These are phyloP conservation scores for Emys orbicularis DNA, from an alignment of 2,797 vertebrate genomes.

Conservation along the genomic window DNA sequence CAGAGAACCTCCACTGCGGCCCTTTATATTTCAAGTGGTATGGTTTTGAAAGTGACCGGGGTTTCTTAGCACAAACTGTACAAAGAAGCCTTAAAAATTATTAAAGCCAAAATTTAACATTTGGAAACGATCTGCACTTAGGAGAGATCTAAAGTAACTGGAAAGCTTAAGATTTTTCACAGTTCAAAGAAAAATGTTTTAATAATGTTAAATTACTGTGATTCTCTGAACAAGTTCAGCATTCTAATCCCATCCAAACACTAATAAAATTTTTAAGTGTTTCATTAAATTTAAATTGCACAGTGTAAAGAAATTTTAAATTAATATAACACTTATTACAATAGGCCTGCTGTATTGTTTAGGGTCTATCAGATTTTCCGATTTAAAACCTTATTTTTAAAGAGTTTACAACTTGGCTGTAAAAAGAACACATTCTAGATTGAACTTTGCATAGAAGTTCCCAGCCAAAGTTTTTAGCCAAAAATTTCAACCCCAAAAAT, in stretches of 20 bases:
- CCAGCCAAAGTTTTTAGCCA: conserved; percentile 16
- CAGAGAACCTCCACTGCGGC: neutral
- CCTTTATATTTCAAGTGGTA: neutral
- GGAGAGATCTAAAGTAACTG: conserved; percentile 64
- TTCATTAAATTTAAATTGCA: conserved; percentile 66
- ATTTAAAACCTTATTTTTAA: conserved; percentile 62
- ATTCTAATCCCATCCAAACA: conserved; percentile 55
- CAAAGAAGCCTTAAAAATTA: conserved; percentile 48
- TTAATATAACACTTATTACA: conserved; percentile 56
- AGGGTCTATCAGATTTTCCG: conserved; percentile 50
- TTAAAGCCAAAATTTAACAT: conserved; percentile 69
- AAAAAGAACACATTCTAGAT: conserved; percentile 25
- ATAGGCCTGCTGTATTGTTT: conserved; percentile 24
- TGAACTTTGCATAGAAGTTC: conserved; percentile 32
- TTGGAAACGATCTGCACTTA: conserved; percentile 74
- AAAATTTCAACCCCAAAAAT: neutral
- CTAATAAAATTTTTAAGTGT: conserved; percentile 68
- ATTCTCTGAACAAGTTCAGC: conserved; percentile 29
- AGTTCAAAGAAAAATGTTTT: conserved; percentile 73
- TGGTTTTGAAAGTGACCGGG: conserved; percentile 9
- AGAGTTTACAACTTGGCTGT: conserved; percentile 60
- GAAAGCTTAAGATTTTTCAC: conserved; percentile 64
- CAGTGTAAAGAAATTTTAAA: conserved; percentile 52
- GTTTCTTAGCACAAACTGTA: conserved; percentile 37
- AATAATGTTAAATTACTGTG: conserved; percentile 58